phyloP scores from a whole-genome alignment of 1,140 invertebrate species.

The Cotesia typhae region DNA sequence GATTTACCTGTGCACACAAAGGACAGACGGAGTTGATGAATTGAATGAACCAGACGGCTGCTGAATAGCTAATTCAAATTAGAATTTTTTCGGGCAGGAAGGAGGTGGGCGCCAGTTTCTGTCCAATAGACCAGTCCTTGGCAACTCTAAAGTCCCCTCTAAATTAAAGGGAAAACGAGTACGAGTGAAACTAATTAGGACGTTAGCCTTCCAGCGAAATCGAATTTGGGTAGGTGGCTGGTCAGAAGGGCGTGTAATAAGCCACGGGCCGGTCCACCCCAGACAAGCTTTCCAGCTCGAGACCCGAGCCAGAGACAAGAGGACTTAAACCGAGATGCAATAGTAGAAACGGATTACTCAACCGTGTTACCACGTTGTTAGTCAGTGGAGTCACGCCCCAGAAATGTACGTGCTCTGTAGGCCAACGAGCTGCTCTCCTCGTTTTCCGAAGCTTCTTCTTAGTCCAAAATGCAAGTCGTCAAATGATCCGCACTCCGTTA shows the following conservation, averaged over 20 bases:
- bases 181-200: slow-evolving; percentile 31
- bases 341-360: slow-evolving; percentile 44
- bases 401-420: slow-evolving; percentile 37
- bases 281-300: too few species aligned
- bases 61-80: too few species aligned
- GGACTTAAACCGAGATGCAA: slow-evolving; percentile 20
- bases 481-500: slow-evolving; percentile 26
- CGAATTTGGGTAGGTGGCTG: slow-evolving; percentile 28
- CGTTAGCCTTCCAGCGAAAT: slow-evolving; percentile 29
- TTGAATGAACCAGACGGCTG: too few species aligned
- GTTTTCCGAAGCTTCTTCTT: neutral
- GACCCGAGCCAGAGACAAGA: neutral
- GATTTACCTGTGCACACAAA: neutral
- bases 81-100: too few species aligned
- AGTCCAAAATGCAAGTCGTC: slow-evolving; percentile 2
- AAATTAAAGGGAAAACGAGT: neutral
- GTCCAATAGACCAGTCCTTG: too few species aligned
- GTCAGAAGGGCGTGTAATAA: slow-evolving; percentile 37
- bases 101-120: too few species aligned
- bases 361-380: slow-evolving; percentile 44
- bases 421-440: slow-evolving; percentile 2
- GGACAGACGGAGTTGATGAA: neutral
- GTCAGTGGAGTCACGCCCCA: slow-evolving; percentile 43
- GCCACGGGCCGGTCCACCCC: slow-evolving; percentile 2
- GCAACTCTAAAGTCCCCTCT: neutral